A percentile compares a stretch with the other conserved stretches of the same genome.
Evolutionary conservation across 1,140 invertebrate genomes (phyloP).

Genomic region (Asbolus verrucosus): DNA sequence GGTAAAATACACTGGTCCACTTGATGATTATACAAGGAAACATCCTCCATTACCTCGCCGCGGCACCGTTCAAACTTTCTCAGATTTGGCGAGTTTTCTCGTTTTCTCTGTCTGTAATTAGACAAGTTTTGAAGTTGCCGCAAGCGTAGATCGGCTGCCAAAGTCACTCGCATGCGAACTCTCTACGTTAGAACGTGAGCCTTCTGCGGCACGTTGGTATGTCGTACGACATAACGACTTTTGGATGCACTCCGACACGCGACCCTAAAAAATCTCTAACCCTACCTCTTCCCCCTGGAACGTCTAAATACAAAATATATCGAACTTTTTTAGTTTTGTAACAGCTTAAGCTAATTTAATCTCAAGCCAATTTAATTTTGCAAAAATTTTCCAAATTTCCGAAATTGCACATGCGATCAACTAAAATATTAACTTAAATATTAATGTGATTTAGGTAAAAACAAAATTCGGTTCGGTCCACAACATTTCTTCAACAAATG

Average conservation of each 20-base stretch:
- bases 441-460: too few relatives aligned
- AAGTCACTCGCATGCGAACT: constrained; percentile 46
- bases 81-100: constrained; percentile 54
- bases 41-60: constrained; percentile 46
- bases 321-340: too few relatives aligned
- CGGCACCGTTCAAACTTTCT: constrained; percentile 50
- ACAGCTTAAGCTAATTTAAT: too few relatives aligned
- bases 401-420: too few relatives aligned
- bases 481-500: too few relatives aligned
- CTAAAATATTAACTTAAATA: too few relatives aligned
- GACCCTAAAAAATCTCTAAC: constrained; percentile 23
- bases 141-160: constrained; percentile 47
- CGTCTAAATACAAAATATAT: too few relatives aligned
- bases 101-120: constrained; percentile 54
- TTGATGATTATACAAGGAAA: constrained; percentile 42
- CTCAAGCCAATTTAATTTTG: too few relatives aligned
- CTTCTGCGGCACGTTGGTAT: constrained; percentile 28
- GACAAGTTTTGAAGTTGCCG: constrained; percentile 54
- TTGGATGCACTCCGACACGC: constrained; percentile 36
- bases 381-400: too few relatives aligned
- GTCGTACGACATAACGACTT: constrained; percentile 25
- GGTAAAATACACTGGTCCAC: constrained; percentile 40
- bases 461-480: too few relatives aligned
- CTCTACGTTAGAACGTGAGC: constrained; percentile 31
- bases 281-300: too few relatives aligned